phyloP scores from a whole-genome alignment of 2,797 vertebrate species.

The Pteronotus mesoamericanus region DNA sequence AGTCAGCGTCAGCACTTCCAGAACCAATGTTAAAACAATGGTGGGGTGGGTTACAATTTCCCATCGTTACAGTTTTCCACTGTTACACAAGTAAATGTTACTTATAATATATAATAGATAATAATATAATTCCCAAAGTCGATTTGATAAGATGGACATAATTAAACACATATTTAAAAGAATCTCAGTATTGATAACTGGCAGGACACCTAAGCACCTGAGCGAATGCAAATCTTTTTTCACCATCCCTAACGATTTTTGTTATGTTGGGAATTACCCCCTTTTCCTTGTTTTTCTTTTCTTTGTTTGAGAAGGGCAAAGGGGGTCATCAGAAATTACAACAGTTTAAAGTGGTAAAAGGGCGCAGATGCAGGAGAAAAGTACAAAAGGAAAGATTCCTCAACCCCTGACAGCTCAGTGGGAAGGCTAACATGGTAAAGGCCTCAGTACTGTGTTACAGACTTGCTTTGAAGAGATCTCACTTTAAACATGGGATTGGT shows the following conservation, averaged over 20 bases:
- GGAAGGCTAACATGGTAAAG: background rate
- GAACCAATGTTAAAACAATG: background rate
- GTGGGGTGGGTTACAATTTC: background rate
- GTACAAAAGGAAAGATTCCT: background rate
- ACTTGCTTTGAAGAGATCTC: background rate
- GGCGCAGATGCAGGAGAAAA: background rate
- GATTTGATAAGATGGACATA: background rate
- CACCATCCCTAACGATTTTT: background rate
- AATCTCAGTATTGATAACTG: background rate
- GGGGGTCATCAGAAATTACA: background rate
- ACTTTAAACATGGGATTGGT: background rate
- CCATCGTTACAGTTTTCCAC: background rate
- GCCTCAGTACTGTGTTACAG: background rate
- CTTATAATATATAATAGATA: background rate
- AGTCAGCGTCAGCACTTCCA: background rate
- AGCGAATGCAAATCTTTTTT: background rate
- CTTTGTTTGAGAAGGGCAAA: background rate
- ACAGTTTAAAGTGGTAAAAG: background rate
- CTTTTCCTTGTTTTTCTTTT: background rate
- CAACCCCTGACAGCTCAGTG: no score
- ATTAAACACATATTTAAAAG: background rate
- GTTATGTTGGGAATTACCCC: background rate
- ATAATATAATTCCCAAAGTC: background rate
- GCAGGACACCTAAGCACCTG: background rate
- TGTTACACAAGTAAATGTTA: background rate